A percentile compares a stretch with the other conserved stretches of the same genome.
phyloP scores from a whole-genome alignment of 2,113 vertebrate species.

The Pseudorhombus dupliciocellatus region DNA sequence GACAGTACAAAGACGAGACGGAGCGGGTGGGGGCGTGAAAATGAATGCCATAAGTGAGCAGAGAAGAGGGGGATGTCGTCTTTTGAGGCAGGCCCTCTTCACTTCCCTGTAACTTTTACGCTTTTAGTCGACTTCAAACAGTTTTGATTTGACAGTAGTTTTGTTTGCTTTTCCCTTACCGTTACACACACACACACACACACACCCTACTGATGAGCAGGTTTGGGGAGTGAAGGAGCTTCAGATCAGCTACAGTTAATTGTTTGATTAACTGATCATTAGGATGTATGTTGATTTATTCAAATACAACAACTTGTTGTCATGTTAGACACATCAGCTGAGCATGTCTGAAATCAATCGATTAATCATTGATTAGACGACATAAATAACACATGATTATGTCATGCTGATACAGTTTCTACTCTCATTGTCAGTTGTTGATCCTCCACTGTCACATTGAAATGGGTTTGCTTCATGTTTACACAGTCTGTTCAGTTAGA shows the following conservation, averaged over 20 bases:
- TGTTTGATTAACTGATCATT: not conserved
- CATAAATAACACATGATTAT: not conserved
- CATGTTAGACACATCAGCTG: not conserved
- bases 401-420: not conserved
- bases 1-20: constrained; percentile 38
- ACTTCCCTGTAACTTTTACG: constrained; percentile 34
- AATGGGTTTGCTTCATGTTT: too few species aligned
- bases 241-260: not conserved
- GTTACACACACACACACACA: not conserved
- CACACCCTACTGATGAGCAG: not conserved
- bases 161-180: constrained; percentile 38
- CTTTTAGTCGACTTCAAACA: constrained; percentile 27
- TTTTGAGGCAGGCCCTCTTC: constrained; percentile 19
- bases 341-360: not conserved
- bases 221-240: too few species aligned
- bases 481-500: too few species aligned
- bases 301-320: not conserved
- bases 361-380: not conserved
- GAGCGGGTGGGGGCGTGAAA: not conserved
- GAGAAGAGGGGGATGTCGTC: constrained; percentile 21
- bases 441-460: too few species aligned
- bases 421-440: too few species aligned
- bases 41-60: not conserved
- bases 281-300: not conserved
- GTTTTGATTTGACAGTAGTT: constrained; percentile 34